Evolutionary conservation across 2,888 invertebrate species (phyloP), one percentile per base, ranked within the genome.

Genomic region (Autographa pulchrina): DNA sequence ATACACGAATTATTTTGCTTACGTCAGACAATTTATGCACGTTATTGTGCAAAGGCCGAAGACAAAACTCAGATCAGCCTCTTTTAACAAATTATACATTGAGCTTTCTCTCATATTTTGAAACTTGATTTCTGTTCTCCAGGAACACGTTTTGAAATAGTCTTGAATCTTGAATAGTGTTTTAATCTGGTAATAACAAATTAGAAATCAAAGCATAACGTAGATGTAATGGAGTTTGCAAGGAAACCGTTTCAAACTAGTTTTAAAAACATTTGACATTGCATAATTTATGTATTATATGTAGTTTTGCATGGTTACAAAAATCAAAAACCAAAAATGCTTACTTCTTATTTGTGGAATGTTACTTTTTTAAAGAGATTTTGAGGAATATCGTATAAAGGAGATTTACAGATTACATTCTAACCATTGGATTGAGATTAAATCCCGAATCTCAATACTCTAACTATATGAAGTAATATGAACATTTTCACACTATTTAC

Each of bases 201-300:
- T 77, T 64, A 64, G 58, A 71, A 77, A 68, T 72, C 71, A 68
- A 77, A 68, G 68, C 72, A 75, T 71, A 72, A 78, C 72, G 43
- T 25, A 56, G 16, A 66, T 66, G 52, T 68, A 65, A 77, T 77
- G 41, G 35, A 68, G 35, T 74, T 71, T 59, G 52, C 41, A 59
- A 71, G 65, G 59, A 68, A 78, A 77, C 65, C 48, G 54, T 74
- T 67, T 65, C 62, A 60, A 67, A 72, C 61, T 58, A 61, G 72
- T 78, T 78, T 68, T 66, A 59, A 71, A 76, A 66, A 78, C 63
- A 74, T 77, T 62, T 65, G 35, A 68, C 14, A 71, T 74, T 74
- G 70, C 60, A 71, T 68, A 68, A 77, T 77, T 25, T 52, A 62
- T 62, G 41, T 32, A 61, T 56, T 11, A 56, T 25, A 20, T 8